A percentile compares a stretch with the other conserved stretches of the same genome.
phyloP scores from a whole-genome alignment of 1,140 invertebrate species.

The Plutomurus gul region DNA sequence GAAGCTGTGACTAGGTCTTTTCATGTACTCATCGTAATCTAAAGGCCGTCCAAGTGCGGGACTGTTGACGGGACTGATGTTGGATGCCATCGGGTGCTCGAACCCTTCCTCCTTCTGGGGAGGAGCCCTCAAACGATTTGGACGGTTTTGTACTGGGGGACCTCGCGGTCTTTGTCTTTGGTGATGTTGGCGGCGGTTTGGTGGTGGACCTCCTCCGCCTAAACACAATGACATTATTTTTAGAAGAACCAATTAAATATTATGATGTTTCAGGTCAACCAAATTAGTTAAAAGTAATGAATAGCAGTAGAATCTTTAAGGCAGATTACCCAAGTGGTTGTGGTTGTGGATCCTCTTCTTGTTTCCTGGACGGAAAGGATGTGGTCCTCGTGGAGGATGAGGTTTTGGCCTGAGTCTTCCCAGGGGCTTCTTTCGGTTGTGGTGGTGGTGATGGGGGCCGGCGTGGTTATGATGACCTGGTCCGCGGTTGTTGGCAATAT shows the following conservation, averaged over 20 bases:
- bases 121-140: neutral
- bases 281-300: too few relatives aligned
- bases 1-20: constrained; percentile 49
- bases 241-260: too few relatives aligned
- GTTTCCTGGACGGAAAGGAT: neutral
- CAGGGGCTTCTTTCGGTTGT: constrained; percentile 2
- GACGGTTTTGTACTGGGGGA: constrained; percentile 9
- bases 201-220: constrained; percentile 3
- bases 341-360: neutral
- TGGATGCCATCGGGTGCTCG: constrained; percentile 50
- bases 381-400: neutral
- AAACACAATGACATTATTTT: neutral
- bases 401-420: neutral
- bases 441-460: constrained; percentile 22
- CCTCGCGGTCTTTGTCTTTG: constrained; percentile 19
- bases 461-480: neutral
- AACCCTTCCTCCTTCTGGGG: constrained; percentile 31
- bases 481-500: neutral
- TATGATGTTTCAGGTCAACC: too few relatives aligned
- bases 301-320: too few relatives aligned
- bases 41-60: constrained; percentile 50
- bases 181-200: constrained; percentile 8
- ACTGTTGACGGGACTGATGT: constrained; percentile 41
- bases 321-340: neutral
- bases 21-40: constrained; percentile 53